These are phyloP conservation scores for Sturnus vulgaris DNA, from an alignment of 2,113 vertebrate species.

Conservation along the genomic window DNA sequence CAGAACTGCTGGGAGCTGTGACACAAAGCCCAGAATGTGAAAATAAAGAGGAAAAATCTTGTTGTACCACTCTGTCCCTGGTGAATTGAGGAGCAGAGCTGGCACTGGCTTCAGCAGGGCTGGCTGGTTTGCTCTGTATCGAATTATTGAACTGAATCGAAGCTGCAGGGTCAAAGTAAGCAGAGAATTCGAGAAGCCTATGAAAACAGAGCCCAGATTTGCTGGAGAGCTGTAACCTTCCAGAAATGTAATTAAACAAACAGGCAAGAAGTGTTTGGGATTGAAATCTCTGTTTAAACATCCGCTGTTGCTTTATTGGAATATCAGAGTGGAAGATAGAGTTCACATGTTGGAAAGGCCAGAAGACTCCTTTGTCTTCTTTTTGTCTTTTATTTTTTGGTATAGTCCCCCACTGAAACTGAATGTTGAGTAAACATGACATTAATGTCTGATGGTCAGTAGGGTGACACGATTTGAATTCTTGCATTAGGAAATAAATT, in stretches of 20 bases:
- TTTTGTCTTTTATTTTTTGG: not conserved
- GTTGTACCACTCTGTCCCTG: not conserved
- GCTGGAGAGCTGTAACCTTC: not conserved
- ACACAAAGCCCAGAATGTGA: not conserved
- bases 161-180: not conserved
- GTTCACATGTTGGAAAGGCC: not conserved
- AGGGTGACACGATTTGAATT: not conserved
- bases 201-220: not conserved
- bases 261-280: not conserved
- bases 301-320: not conserved
- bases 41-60: not conserved
- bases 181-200: not conserved
- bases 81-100: not conserved
- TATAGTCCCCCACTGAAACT: not conserved
- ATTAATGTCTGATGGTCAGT: not conserved
- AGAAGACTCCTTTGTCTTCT: not conserved
- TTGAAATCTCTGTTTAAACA: slow-evolving; percentile 39
- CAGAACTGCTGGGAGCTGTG: not conserved
- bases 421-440: not conserved
- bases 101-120: not conserved
- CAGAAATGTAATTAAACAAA: slow-evolving; percentile 51
- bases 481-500: slow-evolving; percentile 1
- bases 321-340: not conserved
- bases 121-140: not conserved
- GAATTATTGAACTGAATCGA: not conserved